Percentiles rank a stretch among this genome's conserved stretches.
These are phyloP conservation scores for Neodiprion pinetum DNA, from an alignment of 1,140 invertebrate genomes.

Conservation along the genomic window DNA sequence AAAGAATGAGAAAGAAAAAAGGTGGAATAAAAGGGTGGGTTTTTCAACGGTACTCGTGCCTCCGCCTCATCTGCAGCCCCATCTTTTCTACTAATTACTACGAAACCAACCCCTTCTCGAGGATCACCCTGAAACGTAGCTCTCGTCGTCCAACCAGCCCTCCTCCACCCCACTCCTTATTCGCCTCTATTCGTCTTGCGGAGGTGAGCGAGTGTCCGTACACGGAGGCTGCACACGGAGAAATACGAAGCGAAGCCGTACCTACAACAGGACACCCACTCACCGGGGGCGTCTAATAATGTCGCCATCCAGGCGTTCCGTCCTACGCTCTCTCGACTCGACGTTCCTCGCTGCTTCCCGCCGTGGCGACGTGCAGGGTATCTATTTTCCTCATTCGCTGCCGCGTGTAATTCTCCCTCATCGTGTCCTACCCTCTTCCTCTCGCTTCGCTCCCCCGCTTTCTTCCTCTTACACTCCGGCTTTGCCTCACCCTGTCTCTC, in stretches of 20 bases:
- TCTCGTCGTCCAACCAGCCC: conserved; percentile 19
- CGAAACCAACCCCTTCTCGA: conserved; percentile 31
- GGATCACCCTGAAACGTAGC: conserved; percentile 8
- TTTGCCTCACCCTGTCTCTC: neutral
- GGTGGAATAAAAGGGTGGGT: conserved; percentile 13
- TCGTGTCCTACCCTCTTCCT: neutral
- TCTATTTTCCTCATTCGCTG: conserved; percentile 26
- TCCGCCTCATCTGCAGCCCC: conserved; percentile 39
- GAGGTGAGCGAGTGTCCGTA: too few relatives aligned
- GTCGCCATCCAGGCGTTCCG: conserved; percentile 60
- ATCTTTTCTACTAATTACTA: conserved; percentile 61
- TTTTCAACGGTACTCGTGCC: conserved; percentile 20
- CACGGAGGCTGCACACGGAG: neutral
- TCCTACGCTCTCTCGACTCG: conserved; percentile 36
- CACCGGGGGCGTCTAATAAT: conserved; percentile 62
- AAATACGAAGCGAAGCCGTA: neutral
- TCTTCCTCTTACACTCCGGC: too few relatives aligned
- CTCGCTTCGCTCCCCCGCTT: neutral
- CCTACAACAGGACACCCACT: conserved; percentile 42
- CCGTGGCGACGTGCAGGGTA: conserved; percentile 26
- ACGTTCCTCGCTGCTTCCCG: conserved; percentile 27
- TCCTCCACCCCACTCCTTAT: conserved; percentile 20
- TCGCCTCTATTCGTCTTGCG: too few relatives aligned
- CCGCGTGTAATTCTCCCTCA: conserved; percentile 9
- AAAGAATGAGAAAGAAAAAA: conserved; percentile 9